A percentile compares a stretch with the other conserved stretches of the same genome.
These are phyloP conservation scores for Epistrophe grossulariae DNA, from an alignment of 2,888 invertebrate genomes.

Conservation along the genomic window DNA sequence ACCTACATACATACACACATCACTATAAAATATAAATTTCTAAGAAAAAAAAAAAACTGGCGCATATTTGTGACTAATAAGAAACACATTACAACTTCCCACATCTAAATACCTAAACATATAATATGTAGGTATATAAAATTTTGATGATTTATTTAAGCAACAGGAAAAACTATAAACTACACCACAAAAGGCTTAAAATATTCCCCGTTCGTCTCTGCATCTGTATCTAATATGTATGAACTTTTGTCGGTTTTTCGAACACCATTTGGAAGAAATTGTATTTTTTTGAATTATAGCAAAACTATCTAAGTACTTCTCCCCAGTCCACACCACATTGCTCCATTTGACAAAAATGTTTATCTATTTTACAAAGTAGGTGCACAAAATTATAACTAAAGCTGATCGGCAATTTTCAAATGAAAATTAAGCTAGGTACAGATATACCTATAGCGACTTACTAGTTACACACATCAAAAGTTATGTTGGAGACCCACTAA, in stretches of 20 bases:
- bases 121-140: too few species aligned
- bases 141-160: neutral
- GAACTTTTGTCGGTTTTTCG: neutral
- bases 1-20: neutral
- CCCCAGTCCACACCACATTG: neutral
- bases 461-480: conserved; percentile 6
- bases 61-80: conserved; percentile 15
- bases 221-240: neutral
- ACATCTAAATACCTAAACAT: neutral
- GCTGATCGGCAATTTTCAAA: neutral
- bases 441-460: neutral
- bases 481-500: conserved; percentile 6
- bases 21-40: neutral
- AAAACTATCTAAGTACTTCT: neutral
- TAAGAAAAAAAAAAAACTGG: neutral
- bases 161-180: neutral
- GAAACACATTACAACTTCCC: conserved; percentile 37
- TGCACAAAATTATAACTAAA: neutral
- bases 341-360: neutral
- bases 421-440: neutral
- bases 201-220: neutral
- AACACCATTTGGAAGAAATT: neutral
- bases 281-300: neutral
- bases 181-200: neutral
- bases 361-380: neutral